A percentile compares a stretch with the other conserved stretches of the same genome.
Evolutionary conservation across 2,113 vertebrate genomes (phyloP).

Genomic region (Thunnus thynnus): DNA sequence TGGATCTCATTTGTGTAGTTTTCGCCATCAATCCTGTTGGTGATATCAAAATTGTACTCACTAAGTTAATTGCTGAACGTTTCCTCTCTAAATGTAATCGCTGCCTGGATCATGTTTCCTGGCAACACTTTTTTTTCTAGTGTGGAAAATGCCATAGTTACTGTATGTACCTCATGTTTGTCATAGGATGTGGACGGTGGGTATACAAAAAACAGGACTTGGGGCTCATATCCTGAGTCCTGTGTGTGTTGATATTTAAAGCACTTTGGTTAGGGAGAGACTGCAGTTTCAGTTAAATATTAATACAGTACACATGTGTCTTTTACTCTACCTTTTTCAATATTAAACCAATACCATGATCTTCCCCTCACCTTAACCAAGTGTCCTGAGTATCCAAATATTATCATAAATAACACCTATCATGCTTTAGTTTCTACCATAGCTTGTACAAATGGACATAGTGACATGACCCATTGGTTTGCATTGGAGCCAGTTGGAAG

Average conservation of each 20-base stretch:
- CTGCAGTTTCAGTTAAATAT: background rate
- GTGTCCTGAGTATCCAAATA: background rate
- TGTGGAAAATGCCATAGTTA: background rate
- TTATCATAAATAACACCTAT: background rate
- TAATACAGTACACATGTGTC: background rate
- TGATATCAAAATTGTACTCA: background rate
- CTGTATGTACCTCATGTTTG: background rate
- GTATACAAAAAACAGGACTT: too few relatives aligned
- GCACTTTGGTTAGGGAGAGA: background rate
- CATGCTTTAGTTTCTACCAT: background rate
- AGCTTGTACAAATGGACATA: too few relatives aligned
- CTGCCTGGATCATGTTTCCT: background rate
- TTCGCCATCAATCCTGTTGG: background rate
- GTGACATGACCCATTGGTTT: too few relatives aligned
- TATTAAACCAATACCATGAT: background rate
- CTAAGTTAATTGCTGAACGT: background rate
- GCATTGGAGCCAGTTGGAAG: too few relatives aligned
- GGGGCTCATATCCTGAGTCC: background rate
- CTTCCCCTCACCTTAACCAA: background rate
- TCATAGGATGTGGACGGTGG: background rate
- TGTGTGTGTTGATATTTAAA: background rate
- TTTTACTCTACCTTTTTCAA: background rate
- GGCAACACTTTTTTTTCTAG: background rate
- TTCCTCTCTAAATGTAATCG: background rate
- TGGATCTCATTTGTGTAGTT: constrained; percentile 1